These are phyloP conservation scores for Lasius fuliginosus DNA, from an alignment of 2,888 invertebrate species.

Conservation along the genomic window DNA sequence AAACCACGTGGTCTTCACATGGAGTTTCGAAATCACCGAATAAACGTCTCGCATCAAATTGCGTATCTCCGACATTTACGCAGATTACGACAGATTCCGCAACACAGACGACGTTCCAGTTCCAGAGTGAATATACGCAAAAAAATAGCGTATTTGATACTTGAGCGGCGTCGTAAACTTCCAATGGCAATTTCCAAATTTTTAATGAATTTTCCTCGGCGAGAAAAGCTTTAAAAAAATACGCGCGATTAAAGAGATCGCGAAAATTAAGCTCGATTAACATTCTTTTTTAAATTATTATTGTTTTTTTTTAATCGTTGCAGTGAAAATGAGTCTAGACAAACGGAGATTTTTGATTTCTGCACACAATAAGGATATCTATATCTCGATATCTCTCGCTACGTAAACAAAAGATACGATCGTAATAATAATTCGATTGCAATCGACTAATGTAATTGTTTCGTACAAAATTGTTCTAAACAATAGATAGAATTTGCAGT, in stretches of 20 bases:
- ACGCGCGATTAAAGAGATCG: neutral
- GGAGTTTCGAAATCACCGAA: conserved; percentile 6
- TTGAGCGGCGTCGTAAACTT: neutral
- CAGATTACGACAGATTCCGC: neutral
- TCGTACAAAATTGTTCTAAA: neutral
- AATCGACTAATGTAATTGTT: neutral
- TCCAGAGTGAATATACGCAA: neutral
- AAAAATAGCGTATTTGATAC: neutral
- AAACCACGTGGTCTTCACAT: neutral
- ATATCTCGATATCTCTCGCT: neutral
- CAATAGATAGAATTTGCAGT: neutral
- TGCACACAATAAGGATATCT: neutral
- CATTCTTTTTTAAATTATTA: neutral
- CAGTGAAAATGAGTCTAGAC: neutral
- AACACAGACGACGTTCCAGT: neutral
- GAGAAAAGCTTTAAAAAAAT: neutral
- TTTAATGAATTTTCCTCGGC: neutral
- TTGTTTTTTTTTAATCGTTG: neutral
- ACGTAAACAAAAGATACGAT: conserved; percentile 21
- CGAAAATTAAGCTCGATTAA: neutral
- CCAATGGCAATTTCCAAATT: neutral
- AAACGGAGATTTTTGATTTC: neutral
- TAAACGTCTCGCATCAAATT: conserved; percentile 16
- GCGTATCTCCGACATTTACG: neutral
- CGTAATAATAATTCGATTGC: conserved; percentile 10